These are phyloP conservation scores for Arctocebus calabarensis DNA, from an alignment of 2,797 vertebrate genomes.

Conservation along the genomic window DNA sequence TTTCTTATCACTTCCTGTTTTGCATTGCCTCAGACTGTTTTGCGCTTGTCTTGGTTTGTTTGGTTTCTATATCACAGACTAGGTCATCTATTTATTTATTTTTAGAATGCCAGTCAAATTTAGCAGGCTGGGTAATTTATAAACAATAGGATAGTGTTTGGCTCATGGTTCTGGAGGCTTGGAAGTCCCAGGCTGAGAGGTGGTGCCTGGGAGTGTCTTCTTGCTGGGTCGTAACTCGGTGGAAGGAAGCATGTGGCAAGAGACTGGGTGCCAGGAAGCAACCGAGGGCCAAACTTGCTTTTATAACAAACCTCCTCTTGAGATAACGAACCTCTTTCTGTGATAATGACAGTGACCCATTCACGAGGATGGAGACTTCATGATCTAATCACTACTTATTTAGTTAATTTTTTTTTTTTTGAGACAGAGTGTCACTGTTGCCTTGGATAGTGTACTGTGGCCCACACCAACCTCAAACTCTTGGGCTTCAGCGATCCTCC, in stretches of 20 bases:
- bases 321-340: neutral
- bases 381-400: neutral
- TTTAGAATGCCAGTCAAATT: neutral
- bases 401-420: too few species aligned
- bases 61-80: neutral
- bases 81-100: neutral
- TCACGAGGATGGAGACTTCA: neutral
- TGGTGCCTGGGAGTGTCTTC: neutral
- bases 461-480: too few species aligned
- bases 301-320: neutral
- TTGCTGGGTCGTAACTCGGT: neutral
- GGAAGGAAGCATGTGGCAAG: accelerated
- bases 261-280: neutral
- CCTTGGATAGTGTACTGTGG: too few species aligned
- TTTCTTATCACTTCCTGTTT: neutral
- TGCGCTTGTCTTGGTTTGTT: neutral
- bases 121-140: neutral
- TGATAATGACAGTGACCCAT: neutral
- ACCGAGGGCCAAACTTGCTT: neutral
- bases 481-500: too few species aligned
- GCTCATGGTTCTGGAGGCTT: neutral
- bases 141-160: neutral
- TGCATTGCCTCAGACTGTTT: neutral
- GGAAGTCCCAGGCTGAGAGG: neutral
- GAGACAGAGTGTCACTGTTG: too few species aligned